Evolutionary conservation across 2,888 invertebrate species (phyloP), one percentile per base, ranked within the genome.

Genomic region (Antitype chi): DNA sequence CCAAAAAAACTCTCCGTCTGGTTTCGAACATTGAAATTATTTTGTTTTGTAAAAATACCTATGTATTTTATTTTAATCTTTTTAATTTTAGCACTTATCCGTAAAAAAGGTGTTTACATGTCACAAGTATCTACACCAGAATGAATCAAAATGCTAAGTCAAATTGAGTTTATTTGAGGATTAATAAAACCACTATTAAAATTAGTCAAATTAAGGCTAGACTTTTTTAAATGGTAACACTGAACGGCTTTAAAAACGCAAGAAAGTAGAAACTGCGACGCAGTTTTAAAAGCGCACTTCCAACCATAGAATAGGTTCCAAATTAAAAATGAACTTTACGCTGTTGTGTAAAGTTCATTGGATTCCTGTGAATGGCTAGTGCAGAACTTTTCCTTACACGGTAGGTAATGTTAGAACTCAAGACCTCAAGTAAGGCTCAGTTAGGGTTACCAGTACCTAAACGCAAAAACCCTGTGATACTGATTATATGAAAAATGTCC

Each of bases 291-390:
- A 74, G n/a, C 32, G 8, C 66, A 55, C 53, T 53, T n/a, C 2
- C 15, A 25, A 49, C 25, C 9, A n/a, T 59, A 52, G 28, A 75
- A 43, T 28, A 5, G 38, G 7, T 57, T 52, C 23, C 20, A 80
- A 72, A 72, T 78, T 67, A 13, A 63, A 70, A 81, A 52, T 60
- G 49, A 72, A 76, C 69, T 72, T 70, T 68, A 17, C 47, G 63
- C 8, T 32, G 57, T 13, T n/a, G n/a, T n/a, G n/a, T n/a, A n/a
- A n/a, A n/a, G n/a, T n/a, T n/a, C n/a, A n/a, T n/a, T n/a, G n/a
- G 53, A 15, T 23, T 43, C 32, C 43, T 23, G 59, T 52, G 20
- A 20, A 52, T 7, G 8, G 59, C 7, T 20, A 57, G 13, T 20
- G 17, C 1, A 53, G n/a, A 59, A 76, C 17, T 66, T 76, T 52